A percentile compares a stretch with the other conserved stretches of the same genome.
Evolutionary conservation across 2,113 vertebrate genomes (phyloP).

Genomic region (Salvelinus fontinalis): DNA sequence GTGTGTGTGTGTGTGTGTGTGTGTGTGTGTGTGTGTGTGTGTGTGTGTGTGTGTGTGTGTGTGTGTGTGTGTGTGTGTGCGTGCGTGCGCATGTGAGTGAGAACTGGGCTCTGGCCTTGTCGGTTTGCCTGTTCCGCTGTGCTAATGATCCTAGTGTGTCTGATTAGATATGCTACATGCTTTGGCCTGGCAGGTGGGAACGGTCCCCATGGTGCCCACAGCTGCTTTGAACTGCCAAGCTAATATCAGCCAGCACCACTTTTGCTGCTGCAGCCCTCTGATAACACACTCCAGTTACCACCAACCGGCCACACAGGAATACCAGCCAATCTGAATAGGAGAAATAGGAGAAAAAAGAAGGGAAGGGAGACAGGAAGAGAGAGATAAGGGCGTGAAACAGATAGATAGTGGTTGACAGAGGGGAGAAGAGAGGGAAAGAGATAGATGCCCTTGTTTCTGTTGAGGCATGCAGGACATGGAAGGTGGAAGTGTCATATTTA

Average conservation of each 20-base stretch:
- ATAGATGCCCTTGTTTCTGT: constrained; percentile 2
- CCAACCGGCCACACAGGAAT: not conserved
- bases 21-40: too few relatives aligned
- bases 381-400: not conserved
- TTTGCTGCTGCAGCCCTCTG: constrained; percentile 10
- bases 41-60: too few relatives aligned
- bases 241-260: constrained; percentile 13
- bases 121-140: not conserved
- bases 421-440: not conserved
- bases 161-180: constrained; percentile 29
- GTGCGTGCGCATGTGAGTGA: not conserved
- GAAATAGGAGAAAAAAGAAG: constrained; percentile 1
- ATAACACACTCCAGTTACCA: constrained; percentile 15
- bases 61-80: not conserved
- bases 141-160: constrained; percentile 24
- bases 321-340: not conserved
- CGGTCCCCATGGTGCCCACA: constrained; percentile 8
- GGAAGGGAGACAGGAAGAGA: not conserved
- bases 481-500: constrained; percentile 5
- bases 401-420: not conserved
- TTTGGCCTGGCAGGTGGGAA: constrained; percentile 12
- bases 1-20: too few relatives aligned
- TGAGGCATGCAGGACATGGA: not conserved
- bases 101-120: not conserved
- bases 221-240: constrained; percentile 19